Evolutionary conservation across 2,888 invertebrate species (phyloP).

Genomic region (Octodonta nipae): DNA sequence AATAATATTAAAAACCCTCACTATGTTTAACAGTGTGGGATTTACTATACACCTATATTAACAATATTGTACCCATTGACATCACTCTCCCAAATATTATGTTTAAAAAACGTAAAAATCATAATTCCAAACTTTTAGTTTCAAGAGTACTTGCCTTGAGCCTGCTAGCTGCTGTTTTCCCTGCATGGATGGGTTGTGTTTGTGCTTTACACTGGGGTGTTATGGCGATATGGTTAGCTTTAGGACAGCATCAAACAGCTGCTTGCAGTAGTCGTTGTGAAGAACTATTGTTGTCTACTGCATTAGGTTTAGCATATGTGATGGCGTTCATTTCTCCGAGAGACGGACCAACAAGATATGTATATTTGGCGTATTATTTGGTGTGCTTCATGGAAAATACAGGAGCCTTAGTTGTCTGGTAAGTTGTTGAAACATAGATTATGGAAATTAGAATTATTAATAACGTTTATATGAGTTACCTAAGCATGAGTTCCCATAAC

Average conservation of each 20-base stretch:
- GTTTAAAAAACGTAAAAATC: too few species aligned
- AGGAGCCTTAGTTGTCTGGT: slow-evolving; percentile 37
- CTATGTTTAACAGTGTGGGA: too few species aligned
- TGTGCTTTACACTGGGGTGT: slow-evolving; percentile 42
- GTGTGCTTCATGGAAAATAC: slow-evolving; percentile 40
- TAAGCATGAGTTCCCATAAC: too few species aligned
- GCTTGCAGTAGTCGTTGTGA: slow-evolving; percentile 36
- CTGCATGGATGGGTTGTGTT: slow-evolving; percentile 38
- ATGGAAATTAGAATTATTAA: too few species aligned
- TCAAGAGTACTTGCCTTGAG: slow-evolving; percentile 44
- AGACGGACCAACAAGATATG: slow-evolving; percentile 45
- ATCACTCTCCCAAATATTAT: too few species aligned
- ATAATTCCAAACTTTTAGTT: slow-evolving; percentile 25
- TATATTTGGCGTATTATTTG: slow-evolving; percentile 37
- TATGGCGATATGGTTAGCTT: slow-evolving; percentile 43
- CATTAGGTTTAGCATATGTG: slow-evolving; percentile 45
- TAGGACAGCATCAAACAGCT: slow-evolving; percentile 35
- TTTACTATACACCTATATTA: too few species aligned
- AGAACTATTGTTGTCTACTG: slow-evolving; percentile 37
- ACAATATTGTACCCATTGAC: too few species aligned
- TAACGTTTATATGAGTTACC: too few species aligned
- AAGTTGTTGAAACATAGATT: too few species aligned
- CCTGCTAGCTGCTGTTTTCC: slow-evolving; percentile 41
- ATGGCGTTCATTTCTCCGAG: slow-evolving; percentile 46
- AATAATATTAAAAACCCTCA: too few species aligned